Conservation (phyloP, 1,140 invertebrate genomes). For the Bombus huntii region DNA sequence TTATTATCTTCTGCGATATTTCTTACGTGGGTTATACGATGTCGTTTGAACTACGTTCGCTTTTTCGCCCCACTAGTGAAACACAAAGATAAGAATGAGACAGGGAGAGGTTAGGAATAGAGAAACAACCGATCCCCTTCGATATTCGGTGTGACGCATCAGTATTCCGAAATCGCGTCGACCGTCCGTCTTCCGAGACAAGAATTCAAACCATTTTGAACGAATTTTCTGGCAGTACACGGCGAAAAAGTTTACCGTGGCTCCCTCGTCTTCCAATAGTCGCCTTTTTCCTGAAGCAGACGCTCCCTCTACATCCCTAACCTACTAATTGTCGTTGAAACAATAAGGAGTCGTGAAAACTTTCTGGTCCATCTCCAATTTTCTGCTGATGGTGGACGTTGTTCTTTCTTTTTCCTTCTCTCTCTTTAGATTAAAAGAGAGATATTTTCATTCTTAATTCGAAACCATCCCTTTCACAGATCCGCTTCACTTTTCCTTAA, state of each 20-base stretch:
- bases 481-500: neutral
- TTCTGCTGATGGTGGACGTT: conserved; percentile 29
- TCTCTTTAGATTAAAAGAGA: too few species aligned
- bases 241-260: conserved; percentile 74
- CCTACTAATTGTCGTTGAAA: conserved; percentile 61
- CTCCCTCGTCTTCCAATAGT: neutral
- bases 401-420: neutral
- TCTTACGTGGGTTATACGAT: conserved; percentile 15
- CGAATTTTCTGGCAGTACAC: conserved; percentile 76
- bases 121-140: conserved; percentile 68
- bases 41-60: conserved; percentile 1
- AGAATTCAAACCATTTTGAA: conserved; percentile 79
- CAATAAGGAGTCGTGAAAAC: conserved; percentile 64
- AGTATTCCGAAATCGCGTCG: conserved; percentile 79
- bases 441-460: conserved; percentile 36
- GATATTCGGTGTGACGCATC: conserved; percentile 69
- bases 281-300: neutral
- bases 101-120: conserved; percentile 49
- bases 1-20: conserved; percentile 33
- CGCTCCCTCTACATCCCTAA: neutral
- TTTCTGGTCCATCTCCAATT: conserved; percentile 60
- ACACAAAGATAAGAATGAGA: neutral
- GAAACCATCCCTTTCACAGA: neutral
- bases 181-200: conserved; percentile 76
- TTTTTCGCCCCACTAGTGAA: neutral